Conservation (phyloP, 2,888 invertebrate genomes). For the Apoda limacodes region DNA sequence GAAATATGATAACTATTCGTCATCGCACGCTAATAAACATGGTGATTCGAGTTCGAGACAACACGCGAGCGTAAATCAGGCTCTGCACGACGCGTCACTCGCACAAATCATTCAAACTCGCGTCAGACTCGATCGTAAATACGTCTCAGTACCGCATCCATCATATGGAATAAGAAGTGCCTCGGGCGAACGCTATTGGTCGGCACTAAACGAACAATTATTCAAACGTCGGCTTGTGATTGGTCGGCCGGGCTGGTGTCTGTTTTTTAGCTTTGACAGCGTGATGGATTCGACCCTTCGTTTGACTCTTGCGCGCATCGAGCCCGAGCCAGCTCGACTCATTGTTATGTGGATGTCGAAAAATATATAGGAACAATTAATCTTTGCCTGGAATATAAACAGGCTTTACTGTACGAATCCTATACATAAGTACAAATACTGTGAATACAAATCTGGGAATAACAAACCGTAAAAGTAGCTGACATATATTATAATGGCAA, state of each 20-base stretch:
- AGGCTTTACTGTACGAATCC: too few relatives aligned
- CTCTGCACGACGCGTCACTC: conserved; percentile 36
- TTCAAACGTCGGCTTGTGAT: conserved; percentile 55
- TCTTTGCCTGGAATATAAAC: too few relatives aligned
- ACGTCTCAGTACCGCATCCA: conserved; percentile 52
- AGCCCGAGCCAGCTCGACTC: conserved; percentile 24
- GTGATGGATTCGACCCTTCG: conserved; percentile 65
- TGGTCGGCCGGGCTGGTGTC: conserved; percentile 36
- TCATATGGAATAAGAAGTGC: conserved; percentile 56
- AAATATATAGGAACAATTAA: too few relatives aligned
- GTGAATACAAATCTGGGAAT: too few relatives aligned
- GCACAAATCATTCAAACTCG: conserved; percentile 62
- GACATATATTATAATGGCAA: too few relatives aligned
- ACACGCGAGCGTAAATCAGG: conserved; percentile 57
- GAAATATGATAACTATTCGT: conserved; percentile 40
- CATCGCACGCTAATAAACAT: conserved; percentile 35
- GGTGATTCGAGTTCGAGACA: conserved; percentile 16
- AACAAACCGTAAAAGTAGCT: too few relatives aligned
- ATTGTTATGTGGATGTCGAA: conserved; percentile 28
- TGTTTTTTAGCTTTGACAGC: conserved; percentile 57
- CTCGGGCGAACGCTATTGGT: conserved; percentile 54
- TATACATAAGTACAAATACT: too few relatives aligned
- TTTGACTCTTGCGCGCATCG: conserved; percentile 49
- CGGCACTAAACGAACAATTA: conserved; percentile 58
- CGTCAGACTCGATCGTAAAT: conserved; percentile 52